phyloP scores from a whole-genome alignment of 1,140 invertebrate species.

The Euura saliciscinereae region DNA sequence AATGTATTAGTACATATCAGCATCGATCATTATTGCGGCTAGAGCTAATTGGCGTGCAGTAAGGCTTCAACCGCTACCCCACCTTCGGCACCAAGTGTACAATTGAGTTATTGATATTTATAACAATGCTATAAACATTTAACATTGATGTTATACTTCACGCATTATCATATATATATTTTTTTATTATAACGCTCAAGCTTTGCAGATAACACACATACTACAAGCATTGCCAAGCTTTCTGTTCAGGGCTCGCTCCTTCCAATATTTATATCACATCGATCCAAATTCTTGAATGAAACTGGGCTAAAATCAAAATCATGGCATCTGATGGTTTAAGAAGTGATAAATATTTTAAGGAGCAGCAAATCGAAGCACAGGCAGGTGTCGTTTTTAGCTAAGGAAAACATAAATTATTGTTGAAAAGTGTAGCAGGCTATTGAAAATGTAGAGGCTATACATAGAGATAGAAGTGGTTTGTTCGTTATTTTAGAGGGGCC shows the following conservation, averaged over 20 bases:
- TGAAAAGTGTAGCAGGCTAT: conserved; percentile 7
- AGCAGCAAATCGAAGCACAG: not conserved
- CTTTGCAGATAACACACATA: not conserved
- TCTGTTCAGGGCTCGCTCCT: conserved; percentile 6
- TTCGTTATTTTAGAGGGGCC: not conserved
- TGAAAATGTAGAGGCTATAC: conserved; percentile 1
- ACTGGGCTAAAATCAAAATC: too few relatives aligned
- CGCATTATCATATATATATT: conserved; percentile 11
- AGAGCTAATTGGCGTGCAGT: conserved; percentile 6
- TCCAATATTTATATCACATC: not conserved
- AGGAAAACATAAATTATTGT: not conserved
- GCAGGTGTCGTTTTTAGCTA: not conserved
- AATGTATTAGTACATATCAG: not conserved
- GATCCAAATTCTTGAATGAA: too few relatives aligned
- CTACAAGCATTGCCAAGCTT: conserved; percentile 10
- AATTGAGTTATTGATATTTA: conserved; percentile 14
- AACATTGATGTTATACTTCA: conserved; percentile 6
- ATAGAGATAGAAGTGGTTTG: not conserved
- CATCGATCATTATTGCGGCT: not conserved
- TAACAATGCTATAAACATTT: not conserved
- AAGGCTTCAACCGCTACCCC: not conserved
- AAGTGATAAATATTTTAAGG: not conserved
- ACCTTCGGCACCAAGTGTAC: not conserved
- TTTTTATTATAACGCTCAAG: not conserved
- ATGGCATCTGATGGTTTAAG: not conserved